phyloP scores from a whole-genome alignment of 2,797 vertebrate genomes.

The Gallirallus australis region DNA sequence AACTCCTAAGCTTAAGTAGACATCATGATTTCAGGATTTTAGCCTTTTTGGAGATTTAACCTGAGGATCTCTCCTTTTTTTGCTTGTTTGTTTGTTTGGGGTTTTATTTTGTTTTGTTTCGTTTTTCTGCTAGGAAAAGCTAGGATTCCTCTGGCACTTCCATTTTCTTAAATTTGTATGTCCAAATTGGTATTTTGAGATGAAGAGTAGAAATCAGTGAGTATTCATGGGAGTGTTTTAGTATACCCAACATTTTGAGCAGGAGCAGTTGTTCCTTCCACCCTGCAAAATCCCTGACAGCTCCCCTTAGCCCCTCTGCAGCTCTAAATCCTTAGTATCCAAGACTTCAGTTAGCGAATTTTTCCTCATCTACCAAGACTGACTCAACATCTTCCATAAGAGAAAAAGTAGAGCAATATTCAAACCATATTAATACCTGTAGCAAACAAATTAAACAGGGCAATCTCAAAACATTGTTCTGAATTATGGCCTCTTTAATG shows the following conservation, averaged over 20 bases:
- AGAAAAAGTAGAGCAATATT: not conserved
- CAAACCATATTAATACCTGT: not conserved
- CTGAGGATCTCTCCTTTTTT: not conserved
- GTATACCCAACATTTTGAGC: not conserved
- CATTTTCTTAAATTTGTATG: not conserved
- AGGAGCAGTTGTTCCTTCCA: not conserved
- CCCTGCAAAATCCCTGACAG: not conserved
- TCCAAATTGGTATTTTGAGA: not conserved
- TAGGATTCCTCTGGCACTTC: not conserved
- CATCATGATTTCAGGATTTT: not conserved
- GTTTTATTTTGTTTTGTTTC: not conserved
- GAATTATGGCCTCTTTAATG: not conserved
- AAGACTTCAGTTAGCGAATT: not conserved
- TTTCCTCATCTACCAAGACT: not conserved
- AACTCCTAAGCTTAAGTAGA: not conserved
- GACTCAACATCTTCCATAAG: not conserved
- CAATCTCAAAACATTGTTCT: not conserved
- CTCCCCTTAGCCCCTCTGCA: not conserved
- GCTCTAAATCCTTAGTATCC: not conserved
- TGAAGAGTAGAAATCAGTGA: not conserved
- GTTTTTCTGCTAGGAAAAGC: not conserved
- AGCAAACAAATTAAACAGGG: not conserved
- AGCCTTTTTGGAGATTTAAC: not conserved
- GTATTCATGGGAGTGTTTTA: accelerated
- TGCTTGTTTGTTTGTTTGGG: not conserved